Percentiles rank a stretch among this genome's conserved stretches.
Evolutionary conservation across 2,888 invertebrate species (phyloP).

Genomic region (Branchellion lobata): DNA sequence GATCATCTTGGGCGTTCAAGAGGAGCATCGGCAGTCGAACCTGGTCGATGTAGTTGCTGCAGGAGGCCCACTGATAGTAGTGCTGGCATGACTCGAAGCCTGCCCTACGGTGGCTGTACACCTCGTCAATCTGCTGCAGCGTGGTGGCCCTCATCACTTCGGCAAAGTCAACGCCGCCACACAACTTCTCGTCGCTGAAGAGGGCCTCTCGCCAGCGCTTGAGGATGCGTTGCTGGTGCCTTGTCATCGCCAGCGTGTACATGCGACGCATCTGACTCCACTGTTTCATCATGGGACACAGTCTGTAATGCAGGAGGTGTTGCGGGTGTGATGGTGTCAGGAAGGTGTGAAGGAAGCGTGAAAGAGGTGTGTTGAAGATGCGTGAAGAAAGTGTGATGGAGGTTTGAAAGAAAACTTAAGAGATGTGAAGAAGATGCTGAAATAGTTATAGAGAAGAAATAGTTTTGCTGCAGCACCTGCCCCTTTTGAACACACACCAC

Average conservation of each 20-base stretch:
- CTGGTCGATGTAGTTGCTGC: conserved; percentile 75
- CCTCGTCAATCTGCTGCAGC: conserved; percentile 82
- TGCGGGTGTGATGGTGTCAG: neutral
- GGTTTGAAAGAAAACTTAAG: neutral
- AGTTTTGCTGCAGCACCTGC: no score
- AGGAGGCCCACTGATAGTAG: conserved; percentile 82
- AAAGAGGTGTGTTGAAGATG: neutral
- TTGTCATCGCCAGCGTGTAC: conserved; percentile 88
- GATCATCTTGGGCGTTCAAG: conserved; percentile 87
- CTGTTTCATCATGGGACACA: conserved; percentile 57
- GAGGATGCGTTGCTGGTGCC: conserved; percentile 83
- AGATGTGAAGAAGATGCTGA: no score
- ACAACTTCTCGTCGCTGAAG: conserved; percentile 71
- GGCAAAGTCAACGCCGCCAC: conserved; percentile 70
- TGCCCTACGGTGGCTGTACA: conserved; percentile 78
- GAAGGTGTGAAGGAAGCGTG: neutral
- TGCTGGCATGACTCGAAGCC: conserved; percentile 77
- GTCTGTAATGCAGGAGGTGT: neutral
- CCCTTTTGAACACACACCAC: no score
- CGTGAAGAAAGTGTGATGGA: neutral
- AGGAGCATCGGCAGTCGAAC: conserved; percentile 84
- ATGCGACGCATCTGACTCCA: conserved; percentile 87
- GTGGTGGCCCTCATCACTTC: conserved; percentile 84
- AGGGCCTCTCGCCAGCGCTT: conserved; percentile 71
- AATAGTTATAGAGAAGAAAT: no score